Percentiles rank a stretch among this genome's conserved stretches.
Conservation (phyloP, 1,140 invertebrate genomes). For the Sinonovacula constricta region DNA sequence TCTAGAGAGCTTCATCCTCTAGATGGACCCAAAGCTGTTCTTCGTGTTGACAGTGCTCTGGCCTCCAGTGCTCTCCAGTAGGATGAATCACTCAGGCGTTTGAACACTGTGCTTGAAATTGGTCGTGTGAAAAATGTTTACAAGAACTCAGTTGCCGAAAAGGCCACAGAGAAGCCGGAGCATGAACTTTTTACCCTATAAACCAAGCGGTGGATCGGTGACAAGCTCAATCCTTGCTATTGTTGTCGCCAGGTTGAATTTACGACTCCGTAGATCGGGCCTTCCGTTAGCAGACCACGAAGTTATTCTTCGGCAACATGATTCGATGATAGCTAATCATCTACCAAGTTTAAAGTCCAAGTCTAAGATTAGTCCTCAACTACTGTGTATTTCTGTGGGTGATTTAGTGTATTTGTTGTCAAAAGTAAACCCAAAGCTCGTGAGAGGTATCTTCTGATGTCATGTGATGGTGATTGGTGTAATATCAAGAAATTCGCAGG, state of each 20-base stretch:
- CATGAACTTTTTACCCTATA: constrained; percentile 17
- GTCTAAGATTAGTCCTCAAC: not conserved
- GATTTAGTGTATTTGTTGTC: constrained; percentile 49
- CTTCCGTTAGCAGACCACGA: constrained; percentile 20
- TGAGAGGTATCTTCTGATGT: too few species aligned
- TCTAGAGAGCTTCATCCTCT: constrained; percentile 27
- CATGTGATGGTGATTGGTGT: too few species aligned
- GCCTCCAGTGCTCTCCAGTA: constrained; percentile 12
- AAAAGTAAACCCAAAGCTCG: constrained; percentile 32
- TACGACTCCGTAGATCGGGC: not conserved
- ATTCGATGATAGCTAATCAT: constrained; percentile 14
- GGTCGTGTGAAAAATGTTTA: constrained; percentile 45
- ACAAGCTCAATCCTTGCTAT: not conserved
- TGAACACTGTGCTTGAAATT: constrained; percentile 25
- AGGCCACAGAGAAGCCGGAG: constrained; percentile 29
- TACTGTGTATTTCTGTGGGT: not conserved
- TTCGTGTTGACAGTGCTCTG: constrained; percentile 16
- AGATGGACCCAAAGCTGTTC: constrained; percentile 38
- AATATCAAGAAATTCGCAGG: too few species aligned
- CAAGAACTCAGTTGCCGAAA: constrained; percentile 53
- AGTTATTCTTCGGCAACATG: constrained; percentile 27
- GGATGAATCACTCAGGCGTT: constrained; percentile 10
- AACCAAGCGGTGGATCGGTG: constrained; percentile 19
- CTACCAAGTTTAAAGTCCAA: constrained; percentile 42
- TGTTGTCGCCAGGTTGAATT: constrained; percentile 17